Percentiles rank a stretch among this genome's conserved stretches.
These are phyloP conservation scores for Carassius gibelio DNA, from an alignment of 2,113 vertebrate species.

Conservation along the genomic window DNA sequence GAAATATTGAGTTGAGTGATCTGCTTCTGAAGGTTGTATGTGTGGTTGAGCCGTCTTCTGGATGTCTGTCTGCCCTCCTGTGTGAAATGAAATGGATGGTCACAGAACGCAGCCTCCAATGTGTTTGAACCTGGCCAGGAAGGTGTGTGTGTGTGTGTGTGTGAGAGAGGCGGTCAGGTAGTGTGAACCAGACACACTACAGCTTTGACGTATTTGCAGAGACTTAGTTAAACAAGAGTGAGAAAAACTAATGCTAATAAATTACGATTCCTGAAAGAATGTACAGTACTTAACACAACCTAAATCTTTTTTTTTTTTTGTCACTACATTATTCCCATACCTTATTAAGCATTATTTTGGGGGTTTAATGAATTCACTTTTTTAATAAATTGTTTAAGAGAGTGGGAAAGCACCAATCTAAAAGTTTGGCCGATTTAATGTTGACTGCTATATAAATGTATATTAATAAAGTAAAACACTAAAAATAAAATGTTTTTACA, in stretches of 20 bases:
- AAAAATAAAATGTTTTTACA: too few species aligned
- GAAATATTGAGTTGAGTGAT: slow-evolving; percentile 19
- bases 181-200: neutral
- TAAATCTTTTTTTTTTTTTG: neutral
- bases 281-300: neutral
- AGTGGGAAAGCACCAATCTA: neutral
- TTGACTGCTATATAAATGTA: neutral
- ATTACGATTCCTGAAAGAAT: neutral
- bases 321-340: neutral
- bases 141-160: neutral
- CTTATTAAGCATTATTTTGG: neutral
- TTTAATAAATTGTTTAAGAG: neutral
- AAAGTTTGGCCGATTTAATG: neutral
- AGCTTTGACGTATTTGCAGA: neutral
- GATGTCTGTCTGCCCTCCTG: slow-evolving; percentile 4
- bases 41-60: slow-evolving; percentile 7
- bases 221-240: neutral
- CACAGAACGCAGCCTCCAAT: neutral
- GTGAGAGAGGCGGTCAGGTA: neutral
- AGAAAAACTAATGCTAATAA: neutral
- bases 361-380: neutral
- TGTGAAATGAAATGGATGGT: neutral
- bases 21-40: slow-evolving; percentile 20
- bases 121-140: neutral
- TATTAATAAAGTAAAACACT: neutral